These are phyloP conservation scores for Zeus faber DNA, from an alignment of 2,113 vertebrate genomes.

Conservation along the genomic window DNA sequence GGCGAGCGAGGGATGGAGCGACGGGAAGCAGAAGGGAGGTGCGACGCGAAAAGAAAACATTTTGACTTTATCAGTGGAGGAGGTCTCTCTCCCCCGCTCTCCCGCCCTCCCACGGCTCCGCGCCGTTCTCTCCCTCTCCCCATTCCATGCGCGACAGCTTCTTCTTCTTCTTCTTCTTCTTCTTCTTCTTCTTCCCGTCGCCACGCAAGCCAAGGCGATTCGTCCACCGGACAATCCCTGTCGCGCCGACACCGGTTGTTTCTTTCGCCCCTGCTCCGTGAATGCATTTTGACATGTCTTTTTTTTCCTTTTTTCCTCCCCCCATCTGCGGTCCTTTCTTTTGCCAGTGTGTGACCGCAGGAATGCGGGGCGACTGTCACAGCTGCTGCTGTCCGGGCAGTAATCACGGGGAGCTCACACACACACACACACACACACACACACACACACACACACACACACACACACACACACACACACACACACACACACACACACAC, in stretches of 20 bases:
- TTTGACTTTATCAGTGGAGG: neutral
- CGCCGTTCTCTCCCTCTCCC: no score
- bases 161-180: no score
- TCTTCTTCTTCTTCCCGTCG: no score
- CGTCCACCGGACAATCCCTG: no score
- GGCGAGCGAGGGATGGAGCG: slow-evolving; percentile 12
- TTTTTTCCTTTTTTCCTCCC: slow-evolving; percentile 3
- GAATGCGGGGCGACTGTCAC: slow-evolving; percentile 44
- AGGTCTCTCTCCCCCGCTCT: neutral
- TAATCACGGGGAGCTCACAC: no score
- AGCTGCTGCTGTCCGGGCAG: no score
- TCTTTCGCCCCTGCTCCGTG: no score
- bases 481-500: slow-evolving; percentile 5
- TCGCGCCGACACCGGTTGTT: no score
- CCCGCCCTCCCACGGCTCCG: no score
- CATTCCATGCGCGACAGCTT: no score
- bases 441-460: slow-evolving; percentile 4
- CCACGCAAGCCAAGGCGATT: no score
- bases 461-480: slow-evolving; percentile 1
- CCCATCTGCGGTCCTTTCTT: slow-evolving; percentile 2
- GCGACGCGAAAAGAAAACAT: slow-evolving; percentile 31
- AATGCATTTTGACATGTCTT: neutral
- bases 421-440: slow-evolving; percentile 14
- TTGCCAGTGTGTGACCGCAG: slow-evolving; percentile 27
- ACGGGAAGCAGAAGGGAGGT: neutral